Conservation (phyloP, 2,797 vertebrate species). For the Rallus crepitans region DNA sequence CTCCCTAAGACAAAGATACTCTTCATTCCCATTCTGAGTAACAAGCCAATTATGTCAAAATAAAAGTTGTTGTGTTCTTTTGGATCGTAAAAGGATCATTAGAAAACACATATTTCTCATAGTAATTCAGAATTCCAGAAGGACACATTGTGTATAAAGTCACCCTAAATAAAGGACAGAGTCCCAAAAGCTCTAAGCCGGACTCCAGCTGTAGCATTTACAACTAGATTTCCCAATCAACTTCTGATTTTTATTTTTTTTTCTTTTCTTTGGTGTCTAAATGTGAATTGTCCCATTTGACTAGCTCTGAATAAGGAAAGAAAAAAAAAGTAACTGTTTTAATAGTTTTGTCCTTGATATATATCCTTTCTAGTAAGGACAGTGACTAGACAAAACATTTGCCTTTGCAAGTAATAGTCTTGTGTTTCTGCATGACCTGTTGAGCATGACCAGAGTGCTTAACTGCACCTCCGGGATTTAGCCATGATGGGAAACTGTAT, state of each 20-base stretch:
- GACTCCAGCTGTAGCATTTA: neutral
- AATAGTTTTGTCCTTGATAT: neutral
- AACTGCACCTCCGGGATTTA: neutral
- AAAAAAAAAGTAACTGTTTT: neutral
- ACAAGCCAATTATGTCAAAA: neutral
- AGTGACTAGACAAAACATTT: neutral
- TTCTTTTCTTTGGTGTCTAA: neutral
- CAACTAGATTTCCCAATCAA: neutral
- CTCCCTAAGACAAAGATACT: neutral
- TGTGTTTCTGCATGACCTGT: neutral
- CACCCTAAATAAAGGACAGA: neutral
- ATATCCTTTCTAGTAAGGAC: neutral
- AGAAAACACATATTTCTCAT: constrained; percentile 7
- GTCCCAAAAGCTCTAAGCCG: neutral
- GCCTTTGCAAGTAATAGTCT: neutral
- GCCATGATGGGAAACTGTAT: accelerated
- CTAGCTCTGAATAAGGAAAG: neutral
- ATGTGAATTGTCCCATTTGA: neutral
- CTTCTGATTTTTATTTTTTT: neutral
- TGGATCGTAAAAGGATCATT: neutral
- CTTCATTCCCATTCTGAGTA: neutral
- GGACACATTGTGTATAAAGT: neutral
- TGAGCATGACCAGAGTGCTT: neutral
- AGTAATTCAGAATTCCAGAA: neutral
- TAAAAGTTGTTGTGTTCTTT: neutral